phyloP scores from a whole-genome alignment of 2,113 vertebrate genomes.

The Saguinus midas region DNA sequence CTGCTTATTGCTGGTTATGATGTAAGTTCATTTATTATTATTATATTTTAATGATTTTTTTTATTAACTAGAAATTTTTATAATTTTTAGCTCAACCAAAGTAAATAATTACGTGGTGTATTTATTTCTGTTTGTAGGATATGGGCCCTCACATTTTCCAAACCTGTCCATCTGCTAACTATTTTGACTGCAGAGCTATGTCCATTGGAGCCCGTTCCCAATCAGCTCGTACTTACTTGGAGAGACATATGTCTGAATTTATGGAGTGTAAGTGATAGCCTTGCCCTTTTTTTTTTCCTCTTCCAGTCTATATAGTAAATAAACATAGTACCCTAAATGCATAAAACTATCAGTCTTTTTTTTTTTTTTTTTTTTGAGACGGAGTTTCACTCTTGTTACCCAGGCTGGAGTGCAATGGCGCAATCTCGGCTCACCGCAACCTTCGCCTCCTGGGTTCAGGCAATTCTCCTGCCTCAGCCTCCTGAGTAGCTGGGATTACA shows the following conservation, averaged over 20 bases:
- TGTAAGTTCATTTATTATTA: constrained; percentile 84
- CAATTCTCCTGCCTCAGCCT: no score
- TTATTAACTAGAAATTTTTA: background rate
- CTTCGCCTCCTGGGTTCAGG: no score
- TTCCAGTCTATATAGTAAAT: background rate
- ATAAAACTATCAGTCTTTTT: background rate
- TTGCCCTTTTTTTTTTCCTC: background rate
- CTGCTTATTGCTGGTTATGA: constrained; percentile 98
- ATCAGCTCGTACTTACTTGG: constrained; percentile 97
- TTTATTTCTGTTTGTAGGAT: constrained; percentile 84
- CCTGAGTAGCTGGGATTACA: no score
- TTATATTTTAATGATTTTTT: background rate
- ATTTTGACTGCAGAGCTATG: constrained; percentile 99
- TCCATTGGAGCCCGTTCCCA: constrained; percentile 98
- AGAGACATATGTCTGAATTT: constrained; percentile 95
- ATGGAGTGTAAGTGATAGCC: constrained; percentile 88
- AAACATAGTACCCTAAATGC: constrained; percentile 14
- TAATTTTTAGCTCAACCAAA: background rate
- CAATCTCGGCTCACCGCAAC: no score
- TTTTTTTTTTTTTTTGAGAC: no score
- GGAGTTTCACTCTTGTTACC: no score
- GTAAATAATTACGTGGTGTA: background rate
- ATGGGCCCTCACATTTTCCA: constrained; percentile 99
- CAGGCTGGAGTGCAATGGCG: no score
- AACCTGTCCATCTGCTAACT: constrained; percentile 98